Evolutionary conservation across 30 jellyfish, hydroid and myxozoan genomes (phyloP).

Genomic region (Cassiopea xamachana): DNA sequence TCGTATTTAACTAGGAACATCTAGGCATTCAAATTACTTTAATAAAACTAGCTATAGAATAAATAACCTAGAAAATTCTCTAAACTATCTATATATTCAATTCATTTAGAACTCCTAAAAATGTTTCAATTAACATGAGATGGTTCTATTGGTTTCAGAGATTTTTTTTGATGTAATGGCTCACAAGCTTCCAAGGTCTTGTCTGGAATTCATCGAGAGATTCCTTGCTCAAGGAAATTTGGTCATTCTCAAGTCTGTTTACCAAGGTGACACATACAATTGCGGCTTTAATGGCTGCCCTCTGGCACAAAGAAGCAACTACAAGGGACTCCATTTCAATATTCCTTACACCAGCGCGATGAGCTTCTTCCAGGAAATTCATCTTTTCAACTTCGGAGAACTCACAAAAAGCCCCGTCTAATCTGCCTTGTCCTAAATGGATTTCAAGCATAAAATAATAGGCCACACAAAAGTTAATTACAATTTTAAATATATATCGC

Average conservation of each 20-base stretch:
- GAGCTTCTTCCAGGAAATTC: conserved; percentile 68
- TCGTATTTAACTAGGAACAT: not conserved
- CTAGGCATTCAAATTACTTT: not conserved
- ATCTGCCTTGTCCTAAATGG: conserved; percentile 81
- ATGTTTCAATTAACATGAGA: not conserved
- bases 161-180: conserved; percentile 70
- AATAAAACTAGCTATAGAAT: not conserved
- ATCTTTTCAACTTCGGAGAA: conserved; percentile 75
- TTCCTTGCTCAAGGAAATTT: conserved; percentile 56
- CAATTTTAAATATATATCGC: no score
- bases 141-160: conserved; percentile 3
- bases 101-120: not conserved
- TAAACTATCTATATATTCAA: not conserved
- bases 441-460: not conserved
- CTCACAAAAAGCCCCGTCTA: conserved; percentile 96
- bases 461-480: not conserved
- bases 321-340: conserved; percentile 96
- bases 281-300: conserved; percentile 93
- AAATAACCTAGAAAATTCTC: not conserved
- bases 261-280: conserved; percentile 82
- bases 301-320: conserved; percentile 91
- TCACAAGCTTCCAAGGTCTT: conserved; percentile 83
- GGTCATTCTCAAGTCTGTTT: conserved; percentile 82
- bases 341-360: conserved; percentile 77
- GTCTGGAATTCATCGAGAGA: conserved; percentile 72